These are phyloP conservation scores for Drosophila histrio DNA, from an alignment of 2,888 invertebrate genomes.

Conservation along the genomic window DNA sequence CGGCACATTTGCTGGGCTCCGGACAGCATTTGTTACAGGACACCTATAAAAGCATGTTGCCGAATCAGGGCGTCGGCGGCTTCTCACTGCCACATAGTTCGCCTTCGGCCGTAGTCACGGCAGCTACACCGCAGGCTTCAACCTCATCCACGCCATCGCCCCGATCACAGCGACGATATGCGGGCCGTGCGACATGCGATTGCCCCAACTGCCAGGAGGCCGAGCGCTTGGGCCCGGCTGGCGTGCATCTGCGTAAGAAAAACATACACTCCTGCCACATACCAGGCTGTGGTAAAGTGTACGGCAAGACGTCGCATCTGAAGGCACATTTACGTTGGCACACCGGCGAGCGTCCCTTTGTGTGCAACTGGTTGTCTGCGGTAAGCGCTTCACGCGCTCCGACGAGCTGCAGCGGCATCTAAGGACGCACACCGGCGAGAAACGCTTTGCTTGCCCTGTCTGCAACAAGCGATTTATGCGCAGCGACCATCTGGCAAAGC, in stretches of 20 bases:
- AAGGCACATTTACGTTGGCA: conserved; percentile 99
- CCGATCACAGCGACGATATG: conserved; percentile 95
- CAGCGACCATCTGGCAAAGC: conserved; percentile 98
- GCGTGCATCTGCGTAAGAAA: conserved; percentile 95
- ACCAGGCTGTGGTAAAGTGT: conserved; percentile 97
- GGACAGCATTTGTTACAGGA: conserved; percentile 97
- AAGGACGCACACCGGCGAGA: conserved; percentile 97
- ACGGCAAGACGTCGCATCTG: conserved; percentile 98
- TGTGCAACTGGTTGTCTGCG: conserved; percentile 99
- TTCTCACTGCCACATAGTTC: conserved; percentile 90
- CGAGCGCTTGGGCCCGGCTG: conserved; percentile 96
- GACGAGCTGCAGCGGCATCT: conserved; percentile 98
- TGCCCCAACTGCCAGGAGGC: conserved; percentile 99
- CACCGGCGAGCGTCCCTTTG: conserved; percentile 95
- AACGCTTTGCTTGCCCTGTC: conserved; percentile 97
- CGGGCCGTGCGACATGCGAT: conserved; percentile 98
- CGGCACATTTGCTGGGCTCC: conserved; percentile 91
- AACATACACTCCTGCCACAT: conserved; percentile 98
- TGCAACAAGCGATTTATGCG: conserved; percentile 99
- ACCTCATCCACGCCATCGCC: conserved; percentile 94
- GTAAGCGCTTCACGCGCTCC: conserved; percentile 96
- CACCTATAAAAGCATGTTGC: conserved; percentile 97
- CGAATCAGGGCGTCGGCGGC: conserved; percentile 91
- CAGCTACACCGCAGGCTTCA: conserved; percentile 85
- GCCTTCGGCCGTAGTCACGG: conserved; percentile 85